Evolutionary conservation across 2,797 vertebrate genomes (phyloP).

Genomic region (Anabas testudineus): DNA sequence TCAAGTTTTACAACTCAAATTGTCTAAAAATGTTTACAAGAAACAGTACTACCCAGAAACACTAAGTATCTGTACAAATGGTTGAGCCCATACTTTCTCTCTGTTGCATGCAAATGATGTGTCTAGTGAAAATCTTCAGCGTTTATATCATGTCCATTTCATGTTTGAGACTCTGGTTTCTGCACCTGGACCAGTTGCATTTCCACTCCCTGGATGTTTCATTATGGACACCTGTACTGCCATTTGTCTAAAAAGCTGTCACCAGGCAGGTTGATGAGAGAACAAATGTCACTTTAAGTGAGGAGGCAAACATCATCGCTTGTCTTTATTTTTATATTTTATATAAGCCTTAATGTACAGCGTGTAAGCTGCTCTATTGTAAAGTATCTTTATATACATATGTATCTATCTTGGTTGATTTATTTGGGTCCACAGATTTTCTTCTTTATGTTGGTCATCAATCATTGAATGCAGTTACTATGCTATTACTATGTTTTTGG

Average conservation of each 20-base stretch:
- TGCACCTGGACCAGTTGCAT: constrained; percentile 74
- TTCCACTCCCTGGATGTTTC: constrained; percentile 74
- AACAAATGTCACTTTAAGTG: constrained; percentile 75
- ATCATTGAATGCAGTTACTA: constrained; percentile 79
- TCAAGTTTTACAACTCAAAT: constrained; percentile 80
- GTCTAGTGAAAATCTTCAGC: constrained; percentile 86
- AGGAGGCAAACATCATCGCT: constrained; percentile 84
- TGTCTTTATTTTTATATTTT: constrained; percentile 92
- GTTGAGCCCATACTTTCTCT: constrained; percentile 82
- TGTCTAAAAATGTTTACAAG: constrained; percentile 86
- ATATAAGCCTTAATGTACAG: constrained; percentile 92
- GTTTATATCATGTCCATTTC: constrained; percentile 85
- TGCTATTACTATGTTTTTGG: constrained; percentile 61
- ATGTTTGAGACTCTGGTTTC: constrained; percentile 78
- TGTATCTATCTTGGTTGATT: constrained; percentile 79
- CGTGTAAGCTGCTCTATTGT: constrained; percentile 87
- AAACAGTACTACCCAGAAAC: constrained; percentile 82
- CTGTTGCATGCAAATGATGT: constrained; percentile 89
- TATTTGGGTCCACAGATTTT: constrained; percentile 74
- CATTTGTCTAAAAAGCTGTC: constrained; percentile 81
- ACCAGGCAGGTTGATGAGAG: constrained; percentile 70
- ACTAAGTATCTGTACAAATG: constrained; percentile 85
- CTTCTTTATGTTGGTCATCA: constrained; percentile 75
- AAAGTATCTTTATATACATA: constrained; percentile 89
- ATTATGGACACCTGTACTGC: constrained; percentile 82